These are phyloP conservation scores for Pterostichus niger DNA, from an alignment of 2,888 invertebrate genomes.

Conservation along the genomic window DNA sequence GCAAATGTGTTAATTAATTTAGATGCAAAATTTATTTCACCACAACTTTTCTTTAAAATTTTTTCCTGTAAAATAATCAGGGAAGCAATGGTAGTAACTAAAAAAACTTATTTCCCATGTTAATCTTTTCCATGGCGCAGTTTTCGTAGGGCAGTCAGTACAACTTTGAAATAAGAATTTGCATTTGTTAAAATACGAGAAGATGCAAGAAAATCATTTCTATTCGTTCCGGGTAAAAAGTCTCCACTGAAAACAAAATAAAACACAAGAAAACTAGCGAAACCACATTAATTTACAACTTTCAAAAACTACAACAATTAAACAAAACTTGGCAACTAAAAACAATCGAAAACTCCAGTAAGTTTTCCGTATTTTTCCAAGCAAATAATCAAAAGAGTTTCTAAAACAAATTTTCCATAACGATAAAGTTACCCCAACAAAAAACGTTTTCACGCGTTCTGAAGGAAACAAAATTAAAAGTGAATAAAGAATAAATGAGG, in stretches of 20 bases:
- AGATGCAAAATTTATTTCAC: too few species aligned
- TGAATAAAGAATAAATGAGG: constrained; percentile 64
- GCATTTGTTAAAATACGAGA: constrained; percentile 7
- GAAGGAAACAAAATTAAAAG: constrained; percentile 60
- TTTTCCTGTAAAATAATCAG: too few species aligned
- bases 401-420: constrained; percentile 51
- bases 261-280: constrained; percentile 68
- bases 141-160: not conserved
- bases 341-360: constrained; percentile 49
- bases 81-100: too few species aligned
- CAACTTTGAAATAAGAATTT: constrained; percentile 1
- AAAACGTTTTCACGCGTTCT: constrained; percentile 61
- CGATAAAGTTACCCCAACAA: constrained; percentile 33
- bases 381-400: constrained; percentile 62
- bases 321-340: constrained; percentile 64
- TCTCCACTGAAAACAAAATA: not conserved
- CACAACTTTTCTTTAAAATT: too few species aligned
- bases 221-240: not conserved
- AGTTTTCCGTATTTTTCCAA: constrained; percentile 41
- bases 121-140: too few species aligned
- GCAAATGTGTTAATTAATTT: too few species aligned
- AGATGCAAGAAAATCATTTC: constrained; percentile 4
- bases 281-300: constrained; percentile 61
- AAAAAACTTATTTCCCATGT: too few species aligned
- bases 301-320: constrained; percentile 65